These are phyloP conservation scores for Eulemur albifrons DNA, from an alignment of 2,797 vertebrate species.

Conservation along the genomic window DNA sequence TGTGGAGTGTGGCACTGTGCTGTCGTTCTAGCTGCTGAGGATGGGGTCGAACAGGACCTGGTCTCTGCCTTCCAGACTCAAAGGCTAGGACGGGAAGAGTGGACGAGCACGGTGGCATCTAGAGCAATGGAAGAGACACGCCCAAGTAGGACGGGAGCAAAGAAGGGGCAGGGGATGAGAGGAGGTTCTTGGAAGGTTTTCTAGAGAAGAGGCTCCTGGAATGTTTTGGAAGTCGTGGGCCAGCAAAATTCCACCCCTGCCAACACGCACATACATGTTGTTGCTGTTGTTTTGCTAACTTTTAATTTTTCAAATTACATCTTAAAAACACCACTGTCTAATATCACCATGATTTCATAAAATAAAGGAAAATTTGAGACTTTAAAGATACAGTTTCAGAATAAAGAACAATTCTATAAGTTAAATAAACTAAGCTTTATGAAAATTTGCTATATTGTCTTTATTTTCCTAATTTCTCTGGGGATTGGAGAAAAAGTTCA, in stretches of 20 bases:
- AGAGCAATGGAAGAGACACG: too few species aligned
- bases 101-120: too few species aligned
- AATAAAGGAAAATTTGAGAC: neutral
- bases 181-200: neutral
- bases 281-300: neutral
- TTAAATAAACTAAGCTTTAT: neutral
- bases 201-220: neutral
- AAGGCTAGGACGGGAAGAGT: neutral
- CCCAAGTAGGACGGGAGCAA: too few species aligned
- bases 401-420: neutral
- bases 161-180: too few species aligned
- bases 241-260: neutral
- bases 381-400: neutral
- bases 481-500: neutral
- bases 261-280: neutral
- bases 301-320: neutral
- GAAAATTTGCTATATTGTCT: neutral
- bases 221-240: too few species aligned
- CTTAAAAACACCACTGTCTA: neutral
- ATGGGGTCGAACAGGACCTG: too few species aligned
- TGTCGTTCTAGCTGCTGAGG: too few species aligned
- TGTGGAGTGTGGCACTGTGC: too few species aligned
- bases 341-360: neutral
- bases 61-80: neutral
- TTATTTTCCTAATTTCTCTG: neutral